A percentile compares a stretch with the other conserved stretches of the same genome.
phyloP scores from a whole-genome alignment of 2,888 invertebrate genomes.

The Drosophila siamana region DNA sequence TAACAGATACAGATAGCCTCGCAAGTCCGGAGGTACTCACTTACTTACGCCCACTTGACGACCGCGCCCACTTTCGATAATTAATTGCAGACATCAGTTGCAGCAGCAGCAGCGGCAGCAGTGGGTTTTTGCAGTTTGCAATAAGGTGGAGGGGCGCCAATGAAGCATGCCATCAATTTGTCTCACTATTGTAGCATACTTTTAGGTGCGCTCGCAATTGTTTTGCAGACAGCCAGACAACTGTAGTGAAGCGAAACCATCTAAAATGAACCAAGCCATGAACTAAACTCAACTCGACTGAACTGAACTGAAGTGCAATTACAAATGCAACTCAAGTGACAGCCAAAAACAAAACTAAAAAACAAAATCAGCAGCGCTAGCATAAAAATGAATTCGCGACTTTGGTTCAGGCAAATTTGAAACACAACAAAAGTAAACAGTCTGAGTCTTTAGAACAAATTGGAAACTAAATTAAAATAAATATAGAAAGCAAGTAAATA shows the following conservation, averaged over 20 bases:
- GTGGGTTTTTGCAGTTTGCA: slow-evolving; percentile 17
- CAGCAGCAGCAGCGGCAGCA: slow-evolving; percentile 55
- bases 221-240: slow-evolving; percentile 61
- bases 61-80: slow-evolving; percentile 84
- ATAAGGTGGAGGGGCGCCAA: slow-evolving; percentile 36
- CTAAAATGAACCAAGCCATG: slow-evolving; percentile 22
- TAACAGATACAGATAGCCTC: slow-evolving; percentile 38
- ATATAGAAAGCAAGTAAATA: too few relatives aligned
- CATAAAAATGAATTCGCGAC: slow-evolving; percentile 17
- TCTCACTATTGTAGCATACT: slow-evolving; percentile 68
- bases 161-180: slow-evolving; percentile 82
- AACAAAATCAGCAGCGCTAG: slow-evolving; percentile 25
- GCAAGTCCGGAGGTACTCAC: slow-evolving; percentile 45
- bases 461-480: too few relatives aligned
- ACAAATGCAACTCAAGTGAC: slow-evolving; percentile 78
- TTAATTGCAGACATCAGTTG: slow-evolving; percentile 85
- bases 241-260: slow-evolving; percentile 9
- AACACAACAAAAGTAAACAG: background rate
- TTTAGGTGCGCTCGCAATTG: slow-evolving; percentile 68
- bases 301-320: slow-evolving; percentile 75
- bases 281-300: slow-evolving; percentile 25
- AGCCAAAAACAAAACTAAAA: slow-evolving; percentile 17
- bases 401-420: slow-evolving; percentile 54
- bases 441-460: too few relatives aligned
- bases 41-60: slow-evolving; percentile 76